Conservation (phyloP, 2,797 vertebrate species). For the Atherinosoma microstoma region DNA sequence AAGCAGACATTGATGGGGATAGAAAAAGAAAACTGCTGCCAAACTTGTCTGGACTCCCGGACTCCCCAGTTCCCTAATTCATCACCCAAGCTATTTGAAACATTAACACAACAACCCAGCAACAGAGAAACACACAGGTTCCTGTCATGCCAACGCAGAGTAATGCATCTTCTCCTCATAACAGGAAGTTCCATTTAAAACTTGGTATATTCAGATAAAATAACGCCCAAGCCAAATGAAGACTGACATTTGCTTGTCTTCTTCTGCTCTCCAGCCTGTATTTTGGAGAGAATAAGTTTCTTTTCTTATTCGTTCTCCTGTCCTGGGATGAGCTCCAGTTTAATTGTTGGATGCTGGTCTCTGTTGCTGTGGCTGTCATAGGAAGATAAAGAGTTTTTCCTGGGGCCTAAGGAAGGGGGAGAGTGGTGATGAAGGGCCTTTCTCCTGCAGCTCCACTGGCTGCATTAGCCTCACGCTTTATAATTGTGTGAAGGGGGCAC, state of each 20-base stretch:
- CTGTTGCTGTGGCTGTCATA: slow-evolving; percentile 79
- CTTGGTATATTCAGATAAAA: slow-evolving; percentile 12
- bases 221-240: slow-evolving; percentile 42
- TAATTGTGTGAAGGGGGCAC: slow-evolving; percentile 86
- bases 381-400: slow-evolving; percentile 86
- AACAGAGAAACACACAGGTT: slow-evolving; percentile 52
- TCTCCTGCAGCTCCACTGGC: slow-evolving; percentile 80
- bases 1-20: slow-evolving; percentile 74
- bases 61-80: slow-evolving; percentile 64
- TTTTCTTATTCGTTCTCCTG: slow-evolving; percentile 38
- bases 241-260: slow-evolving; percentile 36
- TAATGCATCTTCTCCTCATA: slow-evolving; percentile 37
- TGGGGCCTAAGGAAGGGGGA: slow-evolving; percentile 72
- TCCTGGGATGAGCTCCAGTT: slow-evolving; percentile 79
- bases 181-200: slow-evolving; percentile 53
- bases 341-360: slow-evolving; percentile 82
- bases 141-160: slow-evolving; percentile 46
- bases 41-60: slow-evolving; percentile 67
- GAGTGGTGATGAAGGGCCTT: slow-evolving; percentile 79
- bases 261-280: slow-evolving; percentile 21
- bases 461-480: slow-evolving; percentile 83
- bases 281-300: slow-evolving; percentile 31
- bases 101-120: slow-evolving; percentile 62
- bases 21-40: slow-evolving; percentile 75
- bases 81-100: slow-evolving; percentile 66